These are phyloP conservation scores for Pristiophorus japonicus DNA, from an alignment of 2,113 vertebrate species.

Conservation along the genomic window DNA sequence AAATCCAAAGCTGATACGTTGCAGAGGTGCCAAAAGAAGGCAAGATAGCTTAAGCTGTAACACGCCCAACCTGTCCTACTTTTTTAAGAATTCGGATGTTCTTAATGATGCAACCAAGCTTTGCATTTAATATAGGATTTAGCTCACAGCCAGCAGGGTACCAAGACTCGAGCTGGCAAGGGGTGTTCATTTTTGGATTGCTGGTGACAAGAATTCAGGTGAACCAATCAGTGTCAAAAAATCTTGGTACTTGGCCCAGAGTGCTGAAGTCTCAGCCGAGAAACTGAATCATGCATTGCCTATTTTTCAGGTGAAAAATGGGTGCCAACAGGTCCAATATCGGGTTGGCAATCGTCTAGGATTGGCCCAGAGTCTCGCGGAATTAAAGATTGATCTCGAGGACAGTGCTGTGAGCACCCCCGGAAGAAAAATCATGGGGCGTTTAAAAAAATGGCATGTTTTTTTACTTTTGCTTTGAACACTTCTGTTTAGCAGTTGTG, in stretches of 20 bases:
- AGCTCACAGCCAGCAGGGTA: not conserved
- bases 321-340: not conserved
- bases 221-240: not conserved
- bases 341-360: not conserved
- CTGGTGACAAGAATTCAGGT: not conserved
- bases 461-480: not conserved
- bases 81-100: not conserved
- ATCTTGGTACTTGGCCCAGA: not conserved
- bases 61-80: not conserved
- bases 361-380: not conserved
- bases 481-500: not conserved
- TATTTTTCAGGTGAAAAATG: too few species aligned
- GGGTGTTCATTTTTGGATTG: too few species aligned
- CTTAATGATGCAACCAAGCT: not conserved
- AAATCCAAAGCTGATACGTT: not conserved
- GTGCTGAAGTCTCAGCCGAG: not conserved
- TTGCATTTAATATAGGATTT: not conserved
- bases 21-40: not conserved
- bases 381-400: not conserved
- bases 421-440: too few species aligned
- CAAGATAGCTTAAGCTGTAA: not conserved
- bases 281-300: not conserved
- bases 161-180: not conserved
- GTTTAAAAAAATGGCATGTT: not conserved
- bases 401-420: not conserved